phyloP scores from a whole-genome alignment of 2,797 vertebrate species.

The Enoplosus armatus region DNA sequence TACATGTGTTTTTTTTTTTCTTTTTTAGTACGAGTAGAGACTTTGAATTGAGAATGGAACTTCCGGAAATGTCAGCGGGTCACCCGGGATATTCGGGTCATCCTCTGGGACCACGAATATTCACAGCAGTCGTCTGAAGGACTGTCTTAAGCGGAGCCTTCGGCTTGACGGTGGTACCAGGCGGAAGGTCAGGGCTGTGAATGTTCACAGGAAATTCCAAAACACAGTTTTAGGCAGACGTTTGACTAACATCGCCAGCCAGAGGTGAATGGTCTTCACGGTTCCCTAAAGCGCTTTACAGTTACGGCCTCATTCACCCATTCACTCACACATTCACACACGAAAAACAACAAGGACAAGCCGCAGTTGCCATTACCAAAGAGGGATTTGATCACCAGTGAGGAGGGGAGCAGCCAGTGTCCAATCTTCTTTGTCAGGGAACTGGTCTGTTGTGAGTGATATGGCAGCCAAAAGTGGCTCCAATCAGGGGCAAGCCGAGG shows the following conservation, averaged over 20 bases:
- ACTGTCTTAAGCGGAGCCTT: not conserved
- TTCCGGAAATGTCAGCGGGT: not conserved
- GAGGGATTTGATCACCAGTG: conserved; percentile 20
- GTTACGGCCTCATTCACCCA: too few species aligned
- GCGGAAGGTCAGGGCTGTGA: not conserved
- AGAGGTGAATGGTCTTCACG: too few species aligned
- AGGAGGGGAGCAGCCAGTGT: conserved; percentile 34
- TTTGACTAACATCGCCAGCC: not conserved
- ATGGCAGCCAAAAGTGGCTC: conserved; percentile 11
- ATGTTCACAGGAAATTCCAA: too few species aligned
- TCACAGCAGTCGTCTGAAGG: not conserved
- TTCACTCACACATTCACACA: too few species aligned
- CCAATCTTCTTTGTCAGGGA: conserved; percentile 17
- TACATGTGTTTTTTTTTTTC: not conserved
- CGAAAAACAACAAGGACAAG: conserved; percentile 16
- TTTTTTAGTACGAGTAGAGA: not conserved
- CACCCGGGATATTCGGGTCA: not conserved
- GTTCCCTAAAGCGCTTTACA: too few species aligned
- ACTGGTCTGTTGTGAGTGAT: conserved; percentile 30
- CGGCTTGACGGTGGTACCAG: not conserved
- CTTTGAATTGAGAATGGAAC: not conserved
- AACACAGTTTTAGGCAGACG: too few species aligned
- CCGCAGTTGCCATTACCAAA: conserved; percentile 16
- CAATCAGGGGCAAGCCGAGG: conserved; percentile 35
- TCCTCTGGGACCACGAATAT: not conserved